Base-by-base conservation (phyloP, 1,140 invertebrate species). In the Saccostrea glomerata region DNA sequence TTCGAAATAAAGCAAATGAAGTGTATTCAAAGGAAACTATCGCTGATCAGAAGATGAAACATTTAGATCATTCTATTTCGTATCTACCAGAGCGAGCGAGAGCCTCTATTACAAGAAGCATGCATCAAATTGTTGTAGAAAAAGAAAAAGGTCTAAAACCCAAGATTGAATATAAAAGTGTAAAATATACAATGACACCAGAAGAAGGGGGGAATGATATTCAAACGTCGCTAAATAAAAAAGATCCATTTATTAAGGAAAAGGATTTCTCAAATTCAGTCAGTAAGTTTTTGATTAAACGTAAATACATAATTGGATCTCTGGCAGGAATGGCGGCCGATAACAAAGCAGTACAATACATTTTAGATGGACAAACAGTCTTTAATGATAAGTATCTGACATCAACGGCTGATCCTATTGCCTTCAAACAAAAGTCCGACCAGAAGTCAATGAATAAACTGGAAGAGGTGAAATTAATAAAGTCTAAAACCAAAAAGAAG, bases 251-350 rank as follows among this genome's bases (percentile, higher is more conserved):
- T 9, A 77, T 30, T 6, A 77, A 77, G 25, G 70, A 77, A 25
- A 23, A 30, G 23, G 70, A 77, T 30, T 77, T 77, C 15, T 15
- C 70, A 15, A 15, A 23, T 77, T 77, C 70, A 30, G 30, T 77
- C 9, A 77, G 70, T 77, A 77, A 77, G 70, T 77, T 77, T 77
- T 77, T 77, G 5, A 77, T 77, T 77, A 77, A 77, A 30, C 70
- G 70, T 30, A 77, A 77, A 36, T 77, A 77, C 25, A 12, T 77
- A 77, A 77, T 77, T 77, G 70, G 70, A 2, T 77, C 70, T 12
- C 70, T 77, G 23, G 30, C 23, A 12, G 70, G 70, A 0, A 77
- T 30, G 30, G 30, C 70, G 9, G 25, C 70, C 11, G 70, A 77
- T 11, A 77, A 77, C 25, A 77, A 77, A 4, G 70, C 23, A 6